Conservation (phyloP, 2,888 invertebrate species). For the Cerceris rybyensis region DNA sequence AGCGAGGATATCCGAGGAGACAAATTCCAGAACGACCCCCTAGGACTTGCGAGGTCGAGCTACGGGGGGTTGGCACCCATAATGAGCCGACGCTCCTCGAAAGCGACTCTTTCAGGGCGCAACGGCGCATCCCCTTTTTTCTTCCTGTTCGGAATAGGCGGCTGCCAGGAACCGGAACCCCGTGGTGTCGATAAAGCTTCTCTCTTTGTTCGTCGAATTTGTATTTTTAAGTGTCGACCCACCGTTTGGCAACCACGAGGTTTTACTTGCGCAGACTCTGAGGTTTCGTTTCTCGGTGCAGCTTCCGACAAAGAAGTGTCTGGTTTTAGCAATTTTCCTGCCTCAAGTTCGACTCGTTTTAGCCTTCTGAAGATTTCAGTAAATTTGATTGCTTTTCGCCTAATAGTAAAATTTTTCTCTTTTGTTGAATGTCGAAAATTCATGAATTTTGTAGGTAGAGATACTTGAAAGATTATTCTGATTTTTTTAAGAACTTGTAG, state of each 20-base stretch:
- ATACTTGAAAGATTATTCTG: too few relatives aligned
- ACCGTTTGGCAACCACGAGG: conserved; percentile 73
- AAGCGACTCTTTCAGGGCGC: conserved; percentile 55
- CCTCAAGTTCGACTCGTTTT: not conserved
- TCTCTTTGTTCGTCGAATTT: conserved; percentile 77
- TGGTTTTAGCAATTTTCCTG: not conserved
- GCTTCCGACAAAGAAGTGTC: conserved; percentile 37
- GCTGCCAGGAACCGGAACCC: conserved; percentile 65
- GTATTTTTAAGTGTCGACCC: conserved; percentile 73
- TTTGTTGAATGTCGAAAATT: too few relatives aligned
- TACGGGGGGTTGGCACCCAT: conserved; percentile 77
- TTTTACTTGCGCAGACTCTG: conserved; percentile 51
- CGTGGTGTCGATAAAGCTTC: conserved; percentile 75
- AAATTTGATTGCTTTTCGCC: too few relatives aligned
- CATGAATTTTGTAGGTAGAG: too few relatives aligned
- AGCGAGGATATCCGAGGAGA: conserved; percentile 47
- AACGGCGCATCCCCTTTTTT: conserved; percentile 40
- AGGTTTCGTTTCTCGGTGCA: conserved; percentile 60
- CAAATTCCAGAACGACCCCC: conserved; percentile 71
- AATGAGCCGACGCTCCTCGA: conserved; percentile 75
- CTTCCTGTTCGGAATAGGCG: conserved; percentile 41
- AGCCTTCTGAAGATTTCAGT: not conserved
- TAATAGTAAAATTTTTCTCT: too few relatives aligned
- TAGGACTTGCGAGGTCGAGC: conserved; percentile 73
- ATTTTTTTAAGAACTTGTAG: too few relatives aligned